Evolutionary conservation across 2,888 invertebrate species (phyloP), one percentile per base, ranked within the genome.

Genomic region (Eustalomyia histrio): DNA sequence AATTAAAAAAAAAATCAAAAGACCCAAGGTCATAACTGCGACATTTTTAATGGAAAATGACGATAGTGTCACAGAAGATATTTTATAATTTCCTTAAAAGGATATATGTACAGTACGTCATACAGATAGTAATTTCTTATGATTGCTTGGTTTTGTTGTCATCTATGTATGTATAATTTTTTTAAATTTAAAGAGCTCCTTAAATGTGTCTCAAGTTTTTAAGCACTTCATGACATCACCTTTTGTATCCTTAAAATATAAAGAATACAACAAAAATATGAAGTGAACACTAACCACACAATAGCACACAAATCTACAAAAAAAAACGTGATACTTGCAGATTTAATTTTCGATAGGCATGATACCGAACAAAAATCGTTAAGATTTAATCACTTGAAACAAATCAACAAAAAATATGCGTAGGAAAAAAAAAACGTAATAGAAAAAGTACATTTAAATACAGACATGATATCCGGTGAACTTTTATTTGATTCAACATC

Each of bases 311-410:
- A 55, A 29, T 33, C 43, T 9, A n/a, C n/a, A n/a, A 12, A 33
- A 57, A 65, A 63, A 43, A 6, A 76, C 63, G 67, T 67, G 67
- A 69, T 69, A 68, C 60, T 61, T 39, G 47, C 21, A 58, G 81
- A 81, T 81, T 81, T 78, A 61, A 74, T 81, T 81, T 78, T 61
- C 58, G 76, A 81, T 81, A 81, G 35, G 73, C 68, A 68, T 68
- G 61, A 67, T 67, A 73, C 43, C 47, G 61, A 58, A 60, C 29
- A 29, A 39, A 71, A 67, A 75, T 71, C 71, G 43, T 71, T 63
- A 63, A 81, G 74, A 81, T 78, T 81, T 78, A 81, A 81, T 81
- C 81, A 81, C 78, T 81, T 57, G 74, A 81, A 81, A 75, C 65
- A 81, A 81, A 78, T 78, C 67, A 81, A 63, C 67, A 50, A 47